phyloP scores from a whole-genome alignment of 1,140 invertebrate species.

The Tetranychus cinnabarinus region DNA sequence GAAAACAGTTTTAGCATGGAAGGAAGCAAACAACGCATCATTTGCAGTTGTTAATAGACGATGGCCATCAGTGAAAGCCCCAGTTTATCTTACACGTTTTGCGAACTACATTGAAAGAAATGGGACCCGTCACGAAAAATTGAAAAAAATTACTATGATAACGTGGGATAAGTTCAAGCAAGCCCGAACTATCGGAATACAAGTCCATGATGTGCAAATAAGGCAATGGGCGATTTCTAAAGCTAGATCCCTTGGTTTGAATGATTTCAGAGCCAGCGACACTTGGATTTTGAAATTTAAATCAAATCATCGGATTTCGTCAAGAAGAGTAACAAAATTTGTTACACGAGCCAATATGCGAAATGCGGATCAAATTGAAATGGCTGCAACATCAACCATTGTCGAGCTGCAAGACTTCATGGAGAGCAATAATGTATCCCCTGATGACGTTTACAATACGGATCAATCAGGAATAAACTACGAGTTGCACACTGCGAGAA shows the following conservation, averaged over 20 bases:
- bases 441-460: background rate
- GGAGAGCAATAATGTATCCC: background rate
- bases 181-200: background rate
- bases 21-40: background rate
- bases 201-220: background rate
- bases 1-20: background rate
- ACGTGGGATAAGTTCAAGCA: background rate
- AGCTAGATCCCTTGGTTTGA: background rate
- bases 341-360: background rate
- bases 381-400: background rate
- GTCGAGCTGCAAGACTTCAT: background rate
- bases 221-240: background rate
- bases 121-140: background rate
- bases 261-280: background rate
- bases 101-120: background rate
- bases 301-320: background rate
- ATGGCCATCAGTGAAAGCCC: background rate
- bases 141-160: background rate
- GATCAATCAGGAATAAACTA: background rate
- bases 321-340: background rate
- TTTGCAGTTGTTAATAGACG: background rate
- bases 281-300: background rate
- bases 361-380: background rate
- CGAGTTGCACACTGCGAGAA: background rate
- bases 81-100: background rate